phyloP scores from a whole-genome alignment of 2,113 vertebrate genomes.

The Nyctibius bracteatus region DNA sequence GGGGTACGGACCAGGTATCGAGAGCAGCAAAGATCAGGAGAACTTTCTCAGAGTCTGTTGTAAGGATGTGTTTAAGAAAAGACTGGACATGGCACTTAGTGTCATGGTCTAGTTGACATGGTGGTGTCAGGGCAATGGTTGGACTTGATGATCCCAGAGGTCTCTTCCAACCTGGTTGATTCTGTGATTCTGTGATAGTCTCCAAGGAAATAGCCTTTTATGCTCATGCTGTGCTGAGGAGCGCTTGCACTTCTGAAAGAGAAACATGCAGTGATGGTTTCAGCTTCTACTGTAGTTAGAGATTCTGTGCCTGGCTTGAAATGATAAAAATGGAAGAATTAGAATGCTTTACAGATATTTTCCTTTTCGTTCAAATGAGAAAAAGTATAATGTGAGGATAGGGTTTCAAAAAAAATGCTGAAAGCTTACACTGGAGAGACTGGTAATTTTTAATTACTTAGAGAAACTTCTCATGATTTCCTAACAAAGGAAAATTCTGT shows the following conservation, averaged over 20 bases:
- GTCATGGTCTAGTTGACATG: too few relatives aligned
- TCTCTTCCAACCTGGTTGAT: too few relatives aligned
- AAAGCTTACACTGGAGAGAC: not conserved
- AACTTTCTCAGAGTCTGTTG: not conserved
- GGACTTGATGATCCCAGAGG: too few relatives aligned
- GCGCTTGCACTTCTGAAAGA: not conserved
- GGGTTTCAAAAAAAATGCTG: not conserved
- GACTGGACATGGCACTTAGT: too few relatives aligned
- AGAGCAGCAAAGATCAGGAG: not conserved
- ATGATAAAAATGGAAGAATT: not conserved
- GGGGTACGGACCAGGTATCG: not conserved
- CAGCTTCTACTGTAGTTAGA: not conserved
- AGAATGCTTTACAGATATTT: not conserved
- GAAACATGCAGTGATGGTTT: not conserved
- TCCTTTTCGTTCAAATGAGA: not conserved
- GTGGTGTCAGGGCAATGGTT: too few relatives aligned
- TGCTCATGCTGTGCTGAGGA: not conserved
- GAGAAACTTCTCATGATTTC: too few relatives aligned
- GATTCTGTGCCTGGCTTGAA: not conserved
- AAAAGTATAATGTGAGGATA: not conserved
- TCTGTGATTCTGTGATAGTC: too few relatives aligned
- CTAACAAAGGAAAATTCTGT: not conserved
- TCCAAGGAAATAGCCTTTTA: not conserved
- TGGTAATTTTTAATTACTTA: not conserved
- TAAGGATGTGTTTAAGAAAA: too few relatives aligned